Percentiles rank a stretch among this genome's conserved stretches.
phyloP scores from a whole-genome alignment of 2,113 vertebrate species.

The Nansenia antarctica region DNA sequence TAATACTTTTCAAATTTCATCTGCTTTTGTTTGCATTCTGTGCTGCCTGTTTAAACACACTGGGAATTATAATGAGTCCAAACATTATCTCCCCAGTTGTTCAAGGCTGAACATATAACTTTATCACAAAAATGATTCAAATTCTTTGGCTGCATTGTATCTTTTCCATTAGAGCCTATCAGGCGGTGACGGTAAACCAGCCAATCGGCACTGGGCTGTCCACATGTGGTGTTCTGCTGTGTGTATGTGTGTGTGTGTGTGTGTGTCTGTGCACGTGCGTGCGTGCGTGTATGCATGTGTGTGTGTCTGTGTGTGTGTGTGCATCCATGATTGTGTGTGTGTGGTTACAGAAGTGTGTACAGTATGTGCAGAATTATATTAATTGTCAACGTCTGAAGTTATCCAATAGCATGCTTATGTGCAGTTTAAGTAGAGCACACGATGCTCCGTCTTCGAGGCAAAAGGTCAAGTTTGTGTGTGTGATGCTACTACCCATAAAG shows the following conservation, averaged over 20 bases:
- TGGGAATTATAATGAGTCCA: slow-evolving; percentile 99
- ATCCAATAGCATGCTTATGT: too few species aligned
- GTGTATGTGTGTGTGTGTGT: slow-evolving; percentile 26
- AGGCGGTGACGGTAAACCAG: slow-evolving; percentile 93
- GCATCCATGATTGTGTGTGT: too few species aligned
- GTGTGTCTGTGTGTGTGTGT: slow-evolving; percentile 11
- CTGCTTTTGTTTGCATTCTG: slow-evolving; percentile 99
- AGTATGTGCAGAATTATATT: too few species aligned
- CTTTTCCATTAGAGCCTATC: slow-evolving; percentile 99
- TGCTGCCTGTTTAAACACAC: slow-evolving; percentile 99
- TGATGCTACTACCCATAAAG: neutral
- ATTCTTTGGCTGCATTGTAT: slow-evolving; percentile 98
- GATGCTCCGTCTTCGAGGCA: too few species aligned
- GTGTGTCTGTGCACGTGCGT: slow-evolving; percentile 25
- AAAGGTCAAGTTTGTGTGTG: too few species aligned
- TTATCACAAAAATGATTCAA: slow-evolving; percentile 99
- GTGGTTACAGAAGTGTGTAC: too few species aligned
- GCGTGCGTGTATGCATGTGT: slow-evolving; percentile 6
- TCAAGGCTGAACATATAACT: slow-evolving; percentile 99
- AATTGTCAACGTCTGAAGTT: too few species aligned
- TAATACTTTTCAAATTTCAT: slow-evolving; percentile 99
- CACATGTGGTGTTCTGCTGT: slow-evolving; percentile 73
- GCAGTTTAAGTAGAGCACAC: too few species aligned
- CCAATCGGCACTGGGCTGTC: slow-evolving; percentile 87
- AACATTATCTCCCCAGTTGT: slow-evolving; percentile 98